phyloP scores from a whole-genome alignment of 2,797 vertebrate species.

The Amblyraja radiata region DNA sequence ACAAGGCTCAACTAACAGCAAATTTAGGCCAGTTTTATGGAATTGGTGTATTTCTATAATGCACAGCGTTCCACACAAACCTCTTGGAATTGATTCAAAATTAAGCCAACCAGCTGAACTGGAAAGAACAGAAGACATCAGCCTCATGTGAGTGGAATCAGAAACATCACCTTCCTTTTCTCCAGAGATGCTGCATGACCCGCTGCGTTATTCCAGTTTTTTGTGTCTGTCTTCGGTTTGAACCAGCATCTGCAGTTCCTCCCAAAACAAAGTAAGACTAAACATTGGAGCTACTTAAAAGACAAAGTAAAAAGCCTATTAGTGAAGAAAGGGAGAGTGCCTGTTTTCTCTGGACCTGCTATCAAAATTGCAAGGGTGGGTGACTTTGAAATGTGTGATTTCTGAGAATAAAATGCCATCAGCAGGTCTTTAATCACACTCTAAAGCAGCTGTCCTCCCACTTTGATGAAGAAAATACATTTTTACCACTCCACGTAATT shows the following conservation, averaged over 20 bases:
- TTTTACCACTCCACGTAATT: not conserved
- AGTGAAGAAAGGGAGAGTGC: not conserved
- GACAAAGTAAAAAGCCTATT: not conserved
- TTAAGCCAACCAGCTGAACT: not conserved
- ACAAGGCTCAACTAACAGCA: not conserved
- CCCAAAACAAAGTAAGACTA: not conserved
- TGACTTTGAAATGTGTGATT: not conserved
- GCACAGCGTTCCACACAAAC: not conserved
- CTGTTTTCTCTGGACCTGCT: slow-evolving; percentile 4
- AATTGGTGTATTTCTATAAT: not conserved
- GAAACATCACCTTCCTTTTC: too few relatives aligned
- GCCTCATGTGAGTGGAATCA: not conserved
- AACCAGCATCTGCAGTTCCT: too few relatives aligned
- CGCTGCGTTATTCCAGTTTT: too few relatives aligned
- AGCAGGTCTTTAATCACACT: not conserved
- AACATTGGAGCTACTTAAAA: not conserved
- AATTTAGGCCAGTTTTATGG: not conserved
- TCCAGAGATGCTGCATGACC: too few relatives aligned
- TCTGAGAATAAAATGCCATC: not conserved
- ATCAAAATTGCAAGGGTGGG: not conserved
- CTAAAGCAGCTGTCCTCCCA: not conserved
- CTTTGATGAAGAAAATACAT: not conserved
- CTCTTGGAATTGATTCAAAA: too few relatives aligned
- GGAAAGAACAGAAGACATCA: not conserved
- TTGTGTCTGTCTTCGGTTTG: too few relatives aligned